These are phyloP conservation scores for Coelinius sp. DNA, from an alignment of 2,888 invertebrate genomes.

Conservation along the genomic window DNA sequence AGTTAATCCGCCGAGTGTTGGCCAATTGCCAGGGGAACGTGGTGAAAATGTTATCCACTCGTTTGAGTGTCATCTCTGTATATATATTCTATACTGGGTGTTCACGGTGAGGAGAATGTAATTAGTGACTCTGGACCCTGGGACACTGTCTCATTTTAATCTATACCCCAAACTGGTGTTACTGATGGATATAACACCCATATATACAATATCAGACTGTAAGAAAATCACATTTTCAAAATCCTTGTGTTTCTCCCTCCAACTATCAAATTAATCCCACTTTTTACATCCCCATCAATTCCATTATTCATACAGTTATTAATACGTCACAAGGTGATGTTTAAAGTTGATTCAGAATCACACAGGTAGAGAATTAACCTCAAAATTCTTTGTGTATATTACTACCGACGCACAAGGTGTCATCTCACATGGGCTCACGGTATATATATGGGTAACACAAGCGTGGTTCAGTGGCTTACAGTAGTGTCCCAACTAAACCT, in stretches of 20 bases:
- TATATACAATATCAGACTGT: no score
- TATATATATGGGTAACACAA: background rate
- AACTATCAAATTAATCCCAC: no score
- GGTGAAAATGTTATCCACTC: conserved; percentile 44
- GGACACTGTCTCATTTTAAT: conserved; percentile 10
- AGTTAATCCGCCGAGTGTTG: conserved; percentile 66
- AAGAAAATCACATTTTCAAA: background rate
- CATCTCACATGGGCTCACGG: background rate
- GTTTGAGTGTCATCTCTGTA: conserved; percentile 28
- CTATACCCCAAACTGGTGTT: background rate
- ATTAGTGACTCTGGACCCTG: conserved; percentile 52
- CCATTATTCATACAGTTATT: background rate
- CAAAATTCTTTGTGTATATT: background rate
- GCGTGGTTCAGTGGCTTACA: conserved; percentile 9
- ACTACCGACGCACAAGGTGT: background rate
- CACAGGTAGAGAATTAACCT: background rate
- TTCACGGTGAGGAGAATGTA: conserved; percentile 61
- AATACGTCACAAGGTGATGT: background rate
- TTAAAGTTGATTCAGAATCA: background rate
- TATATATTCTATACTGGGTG: conserved; percentile 27
- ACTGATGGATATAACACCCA: no score
- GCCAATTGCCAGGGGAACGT: conserved; percentile 61
- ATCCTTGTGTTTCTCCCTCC: no score
- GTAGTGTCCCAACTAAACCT: conserved; percentile 2
- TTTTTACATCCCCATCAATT: no score